Percentiles rank a stretch among this genome's conserved stretches.
Conservation (phyloP, 35 echinoderm and acorn worm species). For the Ophiothrix spiculata region DNA sequence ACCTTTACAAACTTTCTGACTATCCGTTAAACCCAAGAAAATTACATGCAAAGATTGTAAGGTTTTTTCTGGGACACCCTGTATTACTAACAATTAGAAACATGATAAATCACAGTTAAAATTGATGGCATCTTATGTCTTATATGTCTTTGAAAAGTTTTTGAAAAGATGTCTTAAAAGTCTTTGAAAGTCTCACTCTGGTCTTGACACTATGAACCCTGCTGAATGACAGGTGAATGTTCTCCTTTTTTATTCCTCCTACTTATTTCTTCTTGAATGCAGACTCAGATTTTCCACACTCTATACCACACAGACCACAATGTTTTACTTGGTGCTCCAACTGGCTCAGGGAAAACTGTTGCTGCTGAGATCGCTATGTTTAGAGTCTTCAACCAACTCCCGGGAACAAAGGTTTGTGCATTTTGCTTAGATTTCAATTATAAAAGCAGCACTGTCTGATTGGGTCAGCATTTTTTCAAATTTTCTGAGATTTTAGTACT, state of each 20-base stretch:
- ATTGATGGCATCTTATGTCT: neutral
- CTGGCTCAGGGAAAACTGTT: conserved; percentile 94
- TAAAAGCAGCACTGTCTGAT: too few species aligned
- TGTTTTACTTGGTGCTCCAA: conserved; percentile 89
- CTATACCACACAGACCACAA: conserved; percentile 97
- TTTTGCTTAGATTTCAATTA: too few species aligned
- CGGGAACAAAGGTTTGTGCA: conserved; percentile 81
- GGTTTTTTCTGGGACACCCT: too few species aligned
- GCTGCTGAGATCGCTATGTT: conserved; percentile 99
- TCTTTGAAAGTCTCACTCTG: too few species aligned
- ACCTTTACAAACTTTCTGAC: too few species aligned
- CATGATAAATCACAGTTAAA: too few species aligned
- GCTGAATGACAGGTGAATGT: neutral
- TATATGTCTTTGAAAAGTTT: neutral
- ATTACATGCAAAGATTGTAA: too few species aligned
- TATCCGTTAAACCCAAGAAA: too few species aligned
- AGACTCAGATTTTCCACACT: conserved; percentile 97
- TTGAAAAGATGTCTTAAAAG: too few species aligned
- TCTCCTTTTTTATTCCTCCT: neutral
- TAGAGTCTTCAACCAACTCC: conserved; percentile 93
- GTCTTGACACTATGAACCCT: neutral
- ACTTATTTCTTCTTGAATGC: neutral
- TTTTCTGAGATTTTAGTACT: too few species aligned
- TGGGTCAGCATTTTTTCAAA: too few species aligned
- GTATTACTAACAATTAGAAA: too few species aligned